phyloP scores from a whole-genome alignment of 2,113 vertebrate genomes.

The Sarotherodon lohbergeri region DNA sequence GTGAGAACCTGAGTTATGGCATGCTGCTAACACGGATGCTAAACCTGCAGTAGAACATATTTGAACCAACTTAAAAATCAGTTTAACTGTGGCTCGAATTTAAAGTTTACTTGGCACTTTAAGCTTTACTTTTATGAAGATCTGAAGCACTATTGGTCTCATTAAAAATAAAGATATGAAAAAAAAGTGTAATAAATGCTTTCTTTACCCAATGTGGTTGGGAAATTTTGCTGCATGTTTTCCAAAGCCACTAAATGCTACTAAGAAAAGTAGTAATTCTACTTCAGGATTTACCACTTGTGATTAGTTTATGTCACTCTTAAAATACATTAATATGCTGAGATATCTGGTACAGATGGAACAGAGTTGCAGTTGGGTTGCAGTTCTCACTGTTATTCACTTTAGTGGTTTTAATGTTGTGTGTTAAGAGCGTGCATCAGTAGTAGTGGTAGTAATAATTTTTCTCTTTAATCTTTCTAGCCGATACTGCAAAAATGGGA shows the following conservation, averaged over 20 bases:
- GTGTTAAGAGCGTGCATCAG: background rate
- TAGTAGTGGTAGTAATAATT: background rate
- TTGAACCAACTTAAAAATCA: background rate
- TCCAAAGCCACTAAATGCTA: background rate
- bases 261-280: background rate
- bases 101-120: background rate
- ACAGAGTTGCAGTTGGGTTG: background rate
- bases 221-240: background rate
- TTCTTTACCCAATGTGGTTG: background rate
- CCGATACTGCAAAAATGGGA: constrained; percentile 91
- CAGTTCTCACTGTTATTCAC: background rate
- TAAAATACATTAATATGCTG: background rate
- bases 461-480: constrained; percentile 50
- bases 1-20: background rate
- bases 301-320: background rate
- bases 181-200: background rate
- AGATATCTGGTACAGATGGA: background rate
- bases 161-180: background rate
- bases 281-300: background rate
- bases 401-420: background rate
- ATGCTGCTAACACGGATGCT: accelerated
- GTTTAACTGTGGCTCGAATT: background rate
- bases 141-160: background rate
- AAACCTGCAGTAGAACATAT: accelerated
- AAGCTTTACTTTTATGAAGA: background rate